Evolutionary conservation across 2,888 invertebrate genomes (phyloP).

Genomic region (Anoplius nigerrimus): DNA sequence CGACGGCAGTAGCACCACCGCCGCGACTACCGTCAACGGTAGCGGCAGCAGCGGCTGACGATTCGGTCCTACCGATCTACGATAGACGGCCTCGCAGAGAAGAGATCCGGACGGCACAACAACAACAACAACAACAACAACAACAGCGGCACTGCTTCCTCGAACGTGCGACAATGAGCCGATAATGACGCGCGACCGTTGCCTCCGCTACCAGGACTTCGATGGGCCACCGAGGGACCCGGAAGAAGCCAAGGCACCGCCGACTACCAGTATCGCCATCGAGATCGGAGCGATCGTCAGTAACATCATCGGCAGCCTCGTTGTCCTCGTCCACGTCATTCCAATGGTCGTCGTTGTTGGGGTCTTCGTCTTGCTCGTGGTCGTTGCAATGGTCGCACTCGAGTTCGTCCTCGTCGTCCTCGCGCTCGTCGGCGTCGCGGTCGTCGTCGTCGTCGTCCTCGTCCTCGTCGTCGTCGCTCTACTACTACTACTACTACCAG

Average conservation of each 20-base stretch:
- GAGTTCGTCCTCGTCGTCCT: slow-evolving; percentile 9
- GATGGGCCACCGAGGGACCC: slow-evolving; percentile 35
- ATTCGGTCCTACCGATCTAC: slow-evolving; percentile 17
- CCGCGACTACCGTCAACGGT: slow-evolving; percentile 50
- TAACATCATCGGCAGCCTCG: slow-evolving; percentile 22
- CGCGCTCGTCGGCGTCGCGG: slow-evolving; percentile 3
- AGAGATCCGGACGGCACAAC: slow-evolving; percentile 47
- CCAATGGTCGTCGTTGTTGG: not conserved
- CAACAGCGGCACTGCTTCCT: slow-evolving; percentile 47
- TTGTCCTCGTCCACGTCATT: not conserved
- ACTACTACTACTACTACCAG: no score
- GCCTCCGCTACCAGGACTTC: slow-evolving; percentile 53
- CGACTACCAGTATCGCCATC: slow-evolving; percentile 31
- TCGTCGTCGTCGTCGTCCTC: slow-evolving; percentile 12
- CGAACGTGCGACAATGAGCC: slow-evolving; percentile 27
- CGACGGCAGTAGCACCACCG: not conserved
- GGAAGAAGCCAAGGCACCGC: slow-evolving; percentile 26
- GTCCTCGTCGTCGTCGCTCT: slow-evolving; percentile 7
- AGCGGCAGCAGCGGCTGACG: no score
- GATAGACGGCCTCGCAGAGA: slow-evolving; percentile 29
- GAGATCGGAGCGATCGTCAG: slow-evolving; percentile 21
- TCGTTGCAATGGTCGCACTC: not conserved
- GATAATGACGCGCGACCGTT: slow-evolving; percentile 40
- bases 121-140: no score
- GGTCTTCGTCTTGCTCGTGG: not conserved